Base-by-base conservation (phyloP, 2,113 vertebrate species). In the Periophthalmodon schlosseri region DNA sequence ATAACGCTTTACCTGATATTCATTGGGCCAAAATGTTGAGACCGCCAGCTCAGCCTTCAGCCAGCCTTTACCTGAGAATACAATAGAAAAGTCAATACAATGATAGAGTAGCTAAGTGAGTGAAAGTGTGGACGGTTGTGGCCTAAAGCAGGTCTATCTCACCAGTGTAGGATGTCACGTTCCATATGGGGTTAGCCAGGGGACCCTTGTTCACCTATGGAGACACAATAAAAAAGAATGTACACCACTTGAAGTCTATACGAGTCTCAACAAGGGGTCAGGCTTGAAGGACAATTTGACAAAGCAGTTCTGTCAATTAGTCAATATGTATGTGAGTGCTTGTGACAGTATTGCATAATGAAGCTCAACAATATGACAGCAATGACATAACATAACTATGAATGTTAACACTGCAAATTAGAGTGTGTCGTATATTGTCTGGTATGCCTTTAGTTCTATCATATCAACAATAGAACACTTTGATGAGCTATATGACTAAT, bases 21-120 rank as follows among this genome's bases (percentile, higher is more conserved):
- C 96, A 4, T 98, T 99, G 33, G 98, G 98, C 98, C 97, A 99
- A 85, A 99, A 99, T 77, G 98, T 99, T 93, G 97, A 99, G 86
- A 99, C 96, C 1, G 98, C 97, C 58, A 99, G 92, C 85, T 99
- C 98, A 0, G 97, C 98, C 72, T 72, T 93, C 82, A 97, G 93
- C 97, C 97, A 98, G 16, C 95, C 96, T 89, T 94, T 95, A 68
- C 97, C 97, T 92, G 74, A 1, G 67, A 14, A 14, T 1, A 75
- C 12, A 24, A 78, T 4, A 49, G 34, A 1, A 78, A 1, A 66
- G 68, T 78, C 44, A 85, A 67, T 0, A n/a, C 34, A 12, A n/a
- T 36, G 64, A 73, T 6, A 11, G 63, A 61, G 75, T 36, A n/a
- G 56, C 16, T 28, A 63, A 34, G 0, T 3, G 15, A 54, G 33